Conservation (phyloP, 1,140 invertebrate species). For the Coenobita brevimanus region DNA sequence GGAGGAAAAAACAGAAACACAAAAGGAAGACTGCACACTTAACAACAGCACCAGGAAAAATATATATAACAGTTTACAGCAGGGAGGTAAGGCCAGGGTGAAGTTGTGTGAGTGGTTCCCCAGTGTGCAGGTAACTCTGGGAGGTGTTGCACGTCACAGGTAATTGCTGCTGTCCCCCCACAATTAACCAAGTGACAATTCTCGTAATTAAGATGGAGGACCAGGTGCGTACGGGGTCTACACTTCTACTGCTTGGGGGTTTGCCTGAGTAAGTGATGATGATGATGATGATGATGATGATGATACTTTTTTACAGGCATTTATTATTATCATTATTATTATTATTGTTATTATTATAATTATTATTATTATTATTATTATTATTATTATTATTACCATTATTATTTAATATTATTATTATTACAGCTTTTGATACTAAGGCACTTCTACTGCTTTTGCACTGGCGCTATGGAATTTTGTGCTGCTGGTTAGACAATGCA, state of each 20-base stretch:
- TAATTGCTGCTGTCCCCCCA: slow-evolving; percentile 5
- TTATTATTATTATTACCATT: no score
- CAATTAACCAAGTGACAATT: slow-evolving; percentile 28
- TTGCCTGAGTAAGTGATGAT: neutral
- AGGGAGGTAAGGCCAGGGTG: no score
- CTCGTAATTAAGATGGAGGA: slow-evolving; percentile 25
- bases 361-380: neutral
- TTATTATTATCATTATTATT: neutral
- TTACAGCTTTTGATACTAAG: no score
- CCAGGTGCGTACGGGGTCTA: no score
- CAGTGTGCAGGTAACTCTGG: no score
- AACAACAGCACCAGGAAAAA: neutral
- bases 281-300: no score
- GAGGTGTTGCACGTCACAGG: neutral
- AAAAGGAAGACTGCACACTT: neutral
- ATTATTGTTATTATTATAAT: neutral
- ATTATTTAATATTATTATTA: no score
- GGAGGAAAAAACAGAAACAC: neutral
- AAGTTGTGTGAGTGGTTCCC: no score
- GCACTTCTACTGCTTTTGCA: no score
- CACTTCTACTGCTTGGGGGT: neutral
- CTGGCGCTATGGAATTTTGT: neutral
- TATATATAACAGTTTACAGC: neutral
- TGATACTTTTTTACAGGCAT: no score
- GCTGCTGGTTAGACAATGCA: neutral